phyloP scores from a whole-genome alignment of 2,888 invertebrate genomes.

The Polyploca ridens region DNA sequence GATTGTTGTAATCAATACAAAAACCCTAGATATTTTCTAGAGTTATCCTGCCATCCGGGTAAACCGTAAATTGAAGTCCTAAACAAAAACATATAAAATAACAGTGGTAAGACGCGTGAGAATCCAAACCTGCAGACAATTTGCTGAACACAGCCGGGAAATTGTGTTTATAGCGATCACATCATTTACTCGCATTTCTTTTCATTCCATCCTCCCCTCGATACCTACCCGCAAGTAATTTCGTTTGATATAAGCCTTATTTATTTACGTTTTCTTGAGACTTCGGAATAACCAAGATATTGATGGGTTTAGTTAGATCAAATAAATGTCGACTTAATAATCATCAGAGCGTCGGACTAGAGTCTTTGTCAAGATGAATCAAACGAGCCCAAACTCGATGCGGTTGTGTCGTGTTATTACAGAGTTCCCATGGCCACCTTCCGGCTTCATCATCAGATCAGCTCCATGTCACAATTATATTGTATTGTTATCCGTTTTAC shows the following conservation, averaged over 20 bases:
- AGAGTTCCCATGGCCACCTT: too few relatives aligned
- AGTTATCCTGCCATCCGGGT: too few relatives aligned
- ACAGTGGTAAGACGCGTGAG: conserved; percentile 43
- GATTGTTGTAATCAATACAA: too few relatives aligned
- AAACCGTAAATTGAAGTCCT: not conserved
- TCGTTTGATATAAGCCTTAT: conserved; percentile 10
- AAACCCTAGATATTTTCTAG: too few relatives aligned
- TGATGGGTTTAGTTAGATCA: not conserved
- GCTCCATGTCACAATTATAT: too few relatives aligned
- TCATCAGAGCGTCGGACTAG: too few relatives aligned
- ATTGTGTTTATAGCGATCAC: conserved; percentile 58
- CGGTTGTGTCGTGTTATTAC: too few relatives aligned
- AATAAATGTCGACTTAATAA: too few relatives aligned
- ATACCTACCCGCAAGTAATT: conserved; percentile 33
- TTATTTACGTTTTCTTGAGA: not conserved
- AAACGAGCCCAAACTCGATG: too few relatives aligned
- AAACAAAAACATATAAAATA: conserved; percentile 1
- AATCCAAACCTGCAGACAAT: conserved; percentile 45
- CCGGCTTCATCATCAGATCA: too few relatives aligned
- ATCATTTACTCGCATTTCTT: conserved; percentile 51
- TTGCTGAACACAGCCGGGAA: conserved; percentile 47
- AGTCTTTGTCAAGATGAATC: too few relatives aligned
- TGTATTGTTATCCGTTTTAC: too few relatives aligned
- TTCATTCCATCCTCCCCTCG: conserved; percentile 40
- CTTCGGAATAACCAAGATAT: not conserved